Conservation (phyloP, 2,797 vertebrate genomes). For the Acanthornis magna region DNA sequence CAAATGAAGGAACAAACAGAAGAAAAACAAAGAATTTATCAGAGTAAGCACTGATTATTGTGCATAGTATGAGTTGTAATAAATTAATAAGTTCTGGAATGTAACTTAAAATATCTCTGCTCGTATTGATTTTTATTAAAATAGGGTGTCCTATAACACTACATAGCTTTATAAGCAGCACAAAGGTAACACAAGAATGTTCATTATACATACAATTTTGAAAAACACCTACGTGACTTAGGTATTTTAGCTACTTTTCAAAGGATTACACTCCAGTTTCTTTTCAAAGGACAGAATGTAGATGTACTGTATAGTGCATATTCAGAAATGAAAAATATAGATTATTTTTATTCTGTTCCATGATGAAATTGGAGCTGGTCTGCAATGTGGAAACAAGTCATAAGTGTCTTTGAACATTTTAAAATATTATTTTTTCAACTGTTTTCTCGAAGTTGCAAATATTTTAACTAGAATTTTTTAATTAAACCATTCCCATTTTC, state of each 20-base stretch:
- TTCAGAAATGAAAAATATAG: background rate
- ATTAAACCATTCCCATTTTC: background rate
- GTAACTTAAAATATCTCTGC: conserved; percentile 54
- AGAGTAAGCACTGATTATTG: conserved; percentile 45
- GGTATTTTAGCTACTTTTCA: conserved; percentile 25
- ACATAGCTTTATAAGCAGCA: conserved; percentile 41
- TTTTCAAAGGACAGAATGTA: background rate
- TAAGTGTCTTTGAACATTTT: background rate
- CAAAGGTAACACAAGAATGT: conserved; percentile 26
- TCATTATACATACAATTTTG: background rate
- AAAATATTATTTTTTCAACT: background rate
- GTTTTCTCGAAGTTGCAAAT: background rate
- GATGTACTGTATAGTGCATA: background rate
- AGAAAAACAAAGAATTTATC: conserved; percentile 21
- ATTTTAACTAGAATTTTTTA: background rate
- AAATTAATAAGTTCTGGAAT: conserved; percentile 40
- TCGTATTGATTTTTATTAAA: conserved; percentile 38
- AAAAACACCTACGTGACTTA: conserved; percentile 45
- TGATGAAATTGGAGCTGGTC: background rate
- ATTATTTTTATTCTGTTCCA: background rate
- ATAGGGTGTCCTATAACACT: conserved; percentile 7
- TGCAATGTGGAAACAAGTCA: background rate
- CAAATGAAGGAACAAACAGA: conserved; percentile 35
- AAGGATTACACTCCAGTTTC: background rate
- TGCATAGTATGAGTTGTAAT: conserved; percentile 53